Percentiles rank a stretch among this genome's conserved stretches.
Evolutionary conservation across 2,888 invertebrate species (phyloP).

Genomic region (Hecatera dysodea): DNA sequence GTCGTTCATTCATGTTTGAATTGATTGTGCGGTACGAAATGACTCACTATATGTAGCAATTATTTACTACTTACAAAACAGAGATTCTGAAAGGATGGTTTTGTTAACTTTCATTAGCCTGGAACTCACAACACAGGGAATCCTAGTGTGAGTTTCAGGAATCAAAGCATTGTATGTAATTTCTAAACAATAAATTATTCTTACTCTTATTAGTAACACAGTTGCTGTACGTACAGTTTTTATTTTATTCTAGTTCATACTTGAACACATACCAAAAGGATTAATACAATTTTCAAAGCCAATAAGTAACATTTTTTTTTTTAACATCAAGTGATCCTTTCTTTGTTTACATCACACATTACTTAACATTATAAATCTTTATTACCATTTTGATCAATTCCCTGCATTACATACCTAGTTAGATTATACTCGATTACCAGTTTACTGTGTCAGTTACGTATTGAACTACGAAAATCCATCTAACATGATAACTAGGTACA

Average conservation of each 20-base stretch:
- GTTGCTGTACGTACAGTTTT: background rate
- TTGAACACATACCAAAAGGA: background rate
- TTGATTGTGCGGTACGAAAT: conserved; percentile 14
- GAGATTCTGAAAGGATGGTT: background rate
- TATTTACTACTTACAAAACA: conserved; percentile 23
- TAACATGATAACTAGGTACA: conserved; percentile 7
- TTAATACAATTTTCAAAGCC: background rate
- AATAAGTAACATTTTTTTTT: background rate
- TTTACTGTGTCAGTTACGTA: conserved; percentile 47
- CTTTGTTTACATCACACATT: background rate
- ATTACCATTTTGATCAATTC: conserved; percentile 22
- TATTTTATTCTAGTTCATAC: background rate
- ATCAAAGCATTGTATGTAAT: no score
- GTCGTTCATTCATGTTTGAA: conserved; percentile 44
- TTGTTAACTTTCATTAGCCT: conserved; percentile 17
- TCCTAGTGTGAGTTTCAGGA: no score
- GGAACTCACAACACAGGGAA: no score
- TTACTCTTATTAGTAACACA: no score
- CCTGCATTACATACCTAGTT: conserved; percentile 8
- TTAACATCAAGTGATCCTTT: background rate
- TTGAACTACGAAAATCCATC: background rate
- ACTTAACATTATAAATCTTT: conserved; percentile 7
- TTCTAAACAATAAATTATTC: no score
- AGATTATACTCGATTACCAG: conserved; percentile 20
- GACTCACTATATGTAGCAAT: conserved; percentile 29